Evolutionary conservation across 2,797 vertebrate genomes (phyloP), one percentile per base, ranked within the genome.

Genomic region (Oophaga sylvatica): DNA sequence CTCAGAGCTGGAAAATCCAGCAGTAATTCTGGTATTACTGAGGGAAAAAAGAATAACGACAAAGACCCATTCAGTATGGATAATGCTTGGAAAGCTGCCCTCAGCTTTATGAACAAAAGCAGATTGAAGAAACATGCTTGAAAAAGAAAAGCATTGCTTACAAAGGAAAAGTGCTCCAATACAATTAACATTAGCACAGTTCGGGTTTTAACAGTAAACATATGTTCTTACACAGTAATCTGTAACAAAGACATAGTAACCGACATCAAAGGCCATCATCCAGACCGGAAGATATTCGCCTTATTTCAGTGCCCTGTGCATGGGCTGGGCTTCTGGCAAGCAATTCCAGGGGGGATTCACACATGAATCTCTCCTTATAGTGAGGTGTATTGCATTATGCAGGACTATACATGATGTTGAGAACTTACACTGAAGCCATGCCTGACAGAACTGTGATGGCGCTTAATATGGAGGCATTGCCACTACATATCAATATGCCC

Each of bases 11-110:
- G 26, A 86, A 79, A 86, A 86, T 76, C 63, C 62, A 63, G 26
- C 73, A 53, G 29, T 84, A 85, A 71, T 57, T 71, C 70, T 65
- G 45, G 67, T 79, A 59, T 65, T 79, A 79, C 8, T 6, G n/a
- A 19, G 11, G 19, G 31, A 17, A 48, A 48, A 63, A 67, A 57
- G 41, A 19, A 62, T n/a, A 22, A 78, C 53, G 15, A 79, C 41
- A 85, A 80, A 80, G 84, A 15, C 20, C 71, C 59, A 85, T 86
- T 80, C 84, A 68, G 19, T 57, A 86, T 41, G n/a, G 60, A 63
- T 78, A 65, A 56, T 76, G 60, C 75, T 65, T 76, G 83, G 59
- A 77, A 85, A 56, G 82, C 67, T 84, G 82, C 68, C 68, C 56
- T 84, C 45, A 3, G 31, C 29, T 84, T 60, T 84, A 84, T 73